Evolutionary conservation across 2,888 invertebrate genomes (phyloP), one percentile per base, ranked within the genome.

Genomic region (Nyleta sp.): DNA sequence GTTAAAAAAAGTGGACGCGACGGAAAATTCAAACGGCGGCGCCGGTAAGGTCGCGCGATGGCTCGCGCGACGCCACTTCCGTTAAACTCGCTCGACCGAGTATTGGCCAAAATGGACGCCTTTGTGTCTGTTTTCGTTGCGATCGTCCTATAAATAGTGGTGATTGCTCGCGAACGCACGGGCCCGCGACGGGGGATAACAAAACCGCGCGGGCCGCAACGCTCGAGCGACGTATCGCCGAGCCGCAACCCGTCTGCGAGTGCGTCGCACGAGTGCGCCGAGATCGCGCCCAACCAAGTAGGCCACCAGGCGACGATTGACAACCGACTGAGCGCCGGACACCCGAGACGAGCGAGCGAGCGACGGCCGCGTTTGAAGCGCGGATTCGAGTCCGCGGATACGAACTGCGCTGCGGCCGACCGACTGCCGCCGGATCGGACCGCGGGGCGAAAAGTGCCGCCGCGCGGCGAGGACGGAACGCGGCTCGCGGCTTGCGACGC

Each of bases 31-130:
- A 33, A 65, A 65, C 15, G 24, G 28, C 20, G 62, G 70, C 76
- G 64, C 71, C 71, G 71, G 77, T 67, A 65, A 55, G 83, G 83
- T 84, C 81, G 82, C 82, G 79, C 84, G 82, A 82, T 85, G 86
- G 86, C 87, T 85, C 86, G 55, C 50, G 72, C 88, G 88, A 89
- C 89, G 89, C 88, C 87, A 89, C 89, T 89, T 89, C 89, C 89
- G 89, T 86, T 72, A 87, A 87, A 85, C 87, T 87, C 88, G 87
- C 87, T 87, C 72, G 57, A 85, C 85, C 87, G 87, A 89, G 86
- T 87, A 89, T 88, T 87, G 87, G 90, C 87, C 89, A 90, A 90
- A 90, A 90, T 90, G 90, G 90, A 90, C 90, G 90, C 89, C 90
- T 90, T 90, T 90, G 90, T 90, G 88, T 90, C 90, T 90, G 90